Percentiles rank a stretch among this genome's conserved stretches.
These are phyloP conservation scores for Mirounga angustirostris DNA, from an alignment of 2,113 vertebrate species.

Conservation along the genomic window DNA sequence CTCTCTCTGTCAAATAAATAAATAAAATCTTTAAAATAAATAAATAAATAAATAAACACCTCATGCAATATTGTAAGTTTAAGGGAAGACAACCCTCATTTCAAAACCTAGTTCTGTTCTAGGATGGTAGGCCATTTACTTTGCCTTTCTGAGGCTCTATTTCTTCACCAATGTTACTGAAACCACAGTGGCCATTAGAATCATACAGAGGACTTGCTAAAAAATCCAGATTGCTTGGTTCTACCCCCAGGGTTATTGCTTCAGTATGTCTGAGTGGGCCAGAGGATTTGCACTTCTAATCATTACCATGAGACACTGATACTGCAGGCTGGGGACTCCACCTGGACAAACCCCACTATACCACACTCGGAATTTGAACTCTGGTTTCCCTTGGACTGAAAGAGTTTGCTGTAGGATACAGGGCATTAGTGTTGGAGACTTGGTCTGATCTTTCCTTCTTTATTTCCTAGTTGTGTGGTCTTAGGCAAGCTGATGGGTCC, in stretches of 20 bases:
- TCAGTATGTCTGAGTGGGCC: background rate
- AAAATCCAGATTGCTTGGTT: background rate
- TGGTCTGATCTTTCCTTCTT: background rate
- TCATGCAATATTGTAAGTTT: background rate
- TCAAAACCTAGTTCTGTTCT: background rate
- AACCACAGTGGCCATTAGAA: background rate
- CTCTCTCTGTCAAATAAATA: background rate
- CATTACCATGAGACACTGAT: background rate
- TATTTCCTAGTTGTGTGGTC: background rate
- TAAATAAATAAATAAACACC: background rate
- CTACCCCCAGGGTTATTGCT: background rate
- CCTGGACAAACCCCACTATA: background rate
- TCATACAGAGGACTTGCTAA: background rate
- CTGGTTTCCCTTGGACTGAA: background rate
- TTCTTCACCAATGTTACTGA: background rate
- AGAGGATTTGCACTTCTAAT: background rate
- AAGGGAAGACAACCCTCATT: background rate
- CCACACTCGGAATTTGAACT: background rate
- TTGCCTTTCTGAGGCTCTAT: background rate
- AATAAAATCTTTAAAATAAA: background rate
- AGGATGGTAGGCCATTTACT: background rate
- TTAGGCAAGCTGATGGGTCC: background rate
- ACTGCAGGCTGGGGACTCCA: rapidly evolving
- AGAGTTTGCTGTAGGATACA: rapidly evolving
- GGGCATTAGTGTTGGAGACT: background rate